Conservation (phyloP, 1,140 invertebrate genomes). For the Penaeus chinensis region DNA sequence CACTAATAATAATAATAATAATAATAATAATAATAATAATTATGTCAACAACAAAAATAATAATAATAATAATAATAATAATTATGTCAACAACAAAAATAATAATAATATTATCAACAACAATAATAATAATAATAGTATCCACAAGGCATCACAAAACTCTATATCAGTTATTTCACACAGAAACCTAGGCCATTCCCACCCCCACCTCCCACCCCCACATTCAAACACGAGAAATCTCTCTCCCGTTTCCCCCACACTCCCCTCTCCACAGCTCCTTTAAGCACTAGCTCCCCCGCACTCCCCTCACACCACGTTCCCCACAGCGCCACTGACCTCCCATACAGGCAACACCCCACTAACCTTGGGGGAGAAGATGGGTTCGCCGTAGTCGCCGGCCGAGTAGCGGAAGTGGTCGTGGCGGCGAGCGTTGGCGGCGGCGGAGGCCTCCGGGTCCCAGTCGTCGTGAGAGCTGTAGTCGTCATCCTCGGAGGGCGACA, state of each 20-base stretch:
- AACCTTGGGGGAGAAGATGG: slow-evolving; percentile 69
- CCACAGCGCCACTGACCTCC: neutral
- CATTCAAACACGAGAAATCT: neutral
- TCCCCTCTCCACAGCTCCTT: neutral
- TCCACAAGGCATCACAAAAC: no score
- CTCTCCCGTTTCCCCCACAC: neutral
- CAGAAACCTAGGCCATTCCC: no score
- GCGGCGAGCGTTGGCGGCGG: slow-evolving; percentile 68
- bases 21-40: no score
- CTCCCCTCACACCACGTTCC: neutral
- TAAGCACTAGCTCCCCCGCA: neutral
- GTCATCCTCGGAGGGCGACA: slow-evolving; percentile 79
- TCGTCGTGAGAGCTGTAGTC: slow-evolving; percentile 74
- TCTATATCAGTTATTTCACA: no score
- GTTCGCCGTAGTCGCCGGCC: slow-evolving; percentile 67
- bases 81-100: no score
- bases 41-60: no score
- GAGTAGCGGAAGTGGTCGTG: slow-evolving; percentile 68
- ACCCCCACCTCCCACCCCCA: no score
- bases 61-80: no score
- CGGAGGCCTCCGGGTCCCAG: slow-evolving; percentile 71
- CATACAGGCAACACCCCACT: neutral
- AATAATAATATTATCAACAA: no score
- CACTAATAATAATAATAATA: no score
- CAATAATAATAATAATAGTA: no score